Evolutionary conservation across 1,140 invertebrate genomes (phyloP), one percentile per base, ranked within the genome.

Genomic region (Drosophila hydei): DNA sequence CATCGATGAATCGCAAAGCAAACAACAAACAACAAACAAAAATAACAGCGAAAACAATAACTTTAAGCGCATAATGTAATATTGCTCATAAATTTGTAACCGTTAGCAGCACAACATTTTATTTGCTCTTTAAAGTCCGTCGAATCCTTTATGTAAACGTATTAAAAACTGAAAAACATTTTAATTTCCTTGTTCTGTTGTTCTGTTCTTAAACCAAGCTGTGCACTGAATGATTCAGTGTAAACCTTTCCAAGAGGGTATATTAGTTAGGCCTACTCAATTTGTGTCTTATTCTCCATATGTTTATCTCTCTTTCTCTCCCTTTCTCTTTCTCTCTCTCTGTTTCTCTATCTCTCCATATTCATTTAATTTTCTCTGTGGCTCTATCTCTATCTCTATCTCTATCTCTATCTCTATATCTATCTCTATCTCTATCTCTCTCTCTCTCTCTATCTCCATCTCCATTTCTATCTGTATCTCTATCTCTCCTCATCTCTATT

Each of bases 1-100:
- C 67, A 81, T 55, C 60, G 72, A 47, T 58, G 45, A 25, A 65
- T 63, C 56, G 63, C 68, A 77, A 47, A 33, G 21, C 19, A 54
- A 43, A 48, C 47, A 23, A 18, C 5, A 11, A 8, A 4, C 11
- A 23, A 30, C 12, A 54, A 23, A 12, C 19, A 21, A 14, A 8
- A n/a, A 40, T 11, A 23, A 42, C 8, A 45, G 3, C 14, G 14
- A 23, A 25, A 23, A 14, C n/a, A 12, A 38, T 23, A 14, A 21
- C 11, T 55, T 42, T 42, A n/a, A 30, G 23, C 16, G 21, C 23
- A 21, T 40, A 42, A 25, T 48, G 8, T 16, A 42, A 42, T 33
- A 16, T 42, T 14, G 38, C n/a, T 40, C 38, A 16, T 40, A 16
- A 14, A 16, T 16, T 42, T 42, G 16, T 16, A 8, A 6, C 38